These are phyloP conservation scores for Galerucella nymphaeae DNA, from an alignment of 2,888 invertebrate species.

Conservation along the genomic window DNA sequence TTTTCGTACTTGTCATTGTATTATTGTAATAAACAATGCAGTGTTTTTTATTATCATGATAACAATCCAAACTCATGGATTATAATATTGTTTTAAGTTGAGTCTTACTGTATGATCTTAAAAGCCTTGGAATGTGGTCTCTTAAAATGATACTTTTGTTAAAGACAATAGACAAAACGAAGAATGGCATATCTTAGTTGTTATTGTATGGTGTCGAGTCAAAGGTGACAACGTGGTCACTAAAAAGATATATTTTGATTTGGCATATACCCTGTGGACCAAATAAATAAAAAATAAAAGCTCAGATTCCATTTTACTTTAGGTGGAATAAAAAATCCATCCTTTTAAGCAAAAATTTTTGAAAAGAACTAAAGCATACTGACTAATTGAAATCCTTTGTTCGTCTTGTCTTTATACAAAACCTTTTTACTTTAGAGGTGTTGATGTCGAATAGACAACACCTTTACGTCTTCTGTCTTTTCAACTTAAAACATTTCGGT, in stretches of 20 bases:
- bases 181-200: conserved; percentile 36
- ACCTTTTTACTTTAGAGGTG: conserved; percentile 37
- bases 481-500: conserved; percentile 11
- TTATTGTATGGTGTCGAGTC: background rate
- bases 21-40: too few species aligned
- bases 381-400: conserved; percentile 47
- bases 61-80: too few species aligned
- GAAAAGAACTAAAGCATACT: conserved; percentile 36
- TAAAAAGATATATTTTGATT: background rate
- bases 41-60: too few species aligned
- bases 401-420: conserved; percentile 36
- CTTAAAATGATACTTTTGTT: conserved; percentile 44
- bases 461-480: conserved; percentile 30
- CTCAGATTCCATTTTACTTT: conserved; percentile 16
- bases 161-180: conserved; percentile 42
- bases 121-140: conserved; percentile 41
- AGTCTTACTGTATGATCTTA: background rate
- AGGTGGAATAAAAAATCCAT: conserved; percentile 29
- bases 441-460: conserved; percentile 30
- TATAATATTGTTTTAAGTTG: too few species aligned
- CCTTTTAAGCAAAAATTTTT: conserved; percentile 21
- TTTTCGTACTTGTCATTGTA: too few species aligned
- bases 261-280: too few species aligned
- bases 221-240: background rate
- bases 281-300: too few species aligned